These are phyloP conservation scores for Aphidius ervi DNA, from an alignment of 1,140 invertebrate species.

Conservation along the genomic window DNA sequence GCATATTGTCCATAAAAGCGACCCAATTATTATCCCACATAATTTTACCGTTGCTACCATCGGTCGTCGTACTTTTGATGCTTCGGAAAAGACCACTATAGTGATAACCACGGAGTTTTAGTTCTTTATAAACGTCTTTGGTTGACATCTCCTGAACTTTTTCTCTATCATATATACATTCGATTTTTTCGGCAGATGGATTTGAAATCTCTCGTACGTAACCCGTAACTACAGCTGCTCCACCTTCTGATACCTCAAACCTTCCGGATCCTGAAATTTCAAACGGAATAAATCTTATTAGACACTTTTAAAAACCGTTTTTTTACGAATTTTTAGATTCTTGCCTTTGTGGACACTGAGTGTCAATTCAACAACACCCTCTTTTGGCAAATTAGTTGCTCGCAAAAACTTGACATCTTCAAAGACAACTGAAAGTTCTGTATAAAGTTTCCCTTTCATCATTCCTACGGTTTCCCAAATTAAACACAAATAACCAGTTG, in stretches of 20 bases:
- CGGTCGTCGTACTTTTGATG: slow-evolving; percentile 53
- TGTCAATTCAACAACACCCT: slow-evolving; percentile 67
- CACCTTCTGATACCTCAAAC: slow-evolving; percentile 68
- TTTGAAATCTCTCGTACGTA: slow-evolving; percentile 57
- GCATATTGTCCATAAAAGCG: slow-evolving; percentile 87
- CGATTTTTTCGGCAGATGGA: slow-evolving; percentile 40
- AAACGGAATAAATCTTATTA: background rate
- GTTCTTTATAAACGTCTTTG: slow-evolving; percentile 89
- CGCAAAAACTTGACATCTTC: slow-evolving; percentile 81
- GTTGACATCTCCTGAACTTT: slow-evolving; percentile 48
- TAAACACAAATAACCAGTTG: slow-evolving; percentile 79
- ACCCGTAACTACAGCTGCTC: slow-evolving; percentile 74
- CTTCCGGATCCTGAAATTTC: slow-evolving; percentile 38
- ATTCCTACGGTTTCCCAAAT: slow-evolving; percentile 86
- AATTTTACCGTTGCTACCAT: slow-evolving; percentile 53
- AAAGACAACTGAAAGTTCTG: slow-evolving; percentile 77
- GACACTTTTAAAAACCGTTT: background rate
- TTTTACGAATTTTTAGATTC: background rate
- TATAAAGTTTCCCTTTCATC: slow-evolving; percentile 66
- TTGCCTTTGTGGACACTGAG: slow-evolving; percentile 79
- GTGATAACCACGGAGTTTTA: slow-evolving; percentile 86
- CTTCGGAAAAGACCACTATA: slow-evolving; percentile 77
- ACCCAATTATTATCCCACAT: slow-evolving; percentile 84
- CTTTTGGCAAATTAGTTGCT: slow-evolving; percentile 74
- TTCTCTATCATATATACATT: slow-evolving; percentile 10